phyloP scores from a whole-genome alignment of 2,113 vertebrate genomes.

The Paedocypris sp. region DNA sequence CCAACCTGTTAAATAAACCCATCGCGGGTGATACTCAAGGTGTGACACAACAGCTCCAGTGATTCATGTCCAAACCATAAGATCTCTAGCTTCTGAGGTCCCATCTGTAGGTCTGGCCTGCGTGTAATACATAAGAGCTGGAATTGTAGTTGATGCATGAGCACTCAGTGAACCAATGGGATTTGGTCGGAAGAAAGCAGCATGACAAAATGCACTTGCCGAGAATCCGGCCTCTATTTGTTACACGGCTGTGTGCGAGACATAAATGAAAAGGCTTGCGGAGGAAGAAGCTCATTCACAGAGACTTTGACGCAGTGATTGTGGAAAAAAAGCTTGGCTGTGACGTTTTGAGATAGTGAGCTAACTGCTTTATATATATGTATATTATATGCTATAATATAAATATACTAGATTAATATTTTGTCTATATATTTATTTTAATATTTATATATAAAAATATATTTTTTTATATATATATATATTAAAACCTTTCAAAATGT shows the following conservation, averaged over 20 bases:
- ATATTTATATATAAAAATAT: no score
- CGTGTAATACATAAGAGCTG: conserved; percentile 5
- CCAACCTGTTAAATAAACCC: conserved; percentile 20
- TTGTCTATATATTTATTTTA: no score
- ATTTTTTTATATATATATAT: no score
- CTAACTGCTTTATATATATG: conserved; percentile 17
- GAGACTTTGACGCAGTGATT: conserved; percentile 19
- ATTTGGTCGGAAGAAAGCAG: conserved; percentile 4
- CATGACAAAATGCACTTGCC: conserved; percentile 24
- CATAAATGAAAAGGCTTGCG: background rate
- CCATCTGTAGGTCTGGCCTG: conserved; percentile 5
- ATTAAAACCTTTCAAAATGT: no score
- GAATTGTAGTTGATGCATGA: conserved; percentile 28
- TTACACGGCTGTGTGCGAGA: conserved; percentile 4
- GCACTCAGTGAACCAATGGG: conserved; percentile 1
- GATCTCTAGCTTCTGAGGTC: background rate
- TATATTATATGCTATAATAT: no score
- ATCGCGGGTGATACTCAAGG: conserved; percentile 3
- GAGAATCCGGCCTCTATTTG: conserved; percentile 13
- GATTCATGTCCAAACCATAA: conserved; percentile 6
- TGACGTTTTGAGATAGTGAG: background rate
- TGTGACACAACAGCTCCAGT: background rate
- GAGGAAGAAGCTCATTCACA: background rate
- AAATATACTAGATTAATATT: no score
- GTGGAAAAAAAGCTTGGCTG: conserved; percentile 1